Percentiles rank a stretch among this genome's conserved stretches.
phyloP scores from a whole-genome alignment of 2,113 vertebrate genomes.

The Apeltes quadracus region DNA sequence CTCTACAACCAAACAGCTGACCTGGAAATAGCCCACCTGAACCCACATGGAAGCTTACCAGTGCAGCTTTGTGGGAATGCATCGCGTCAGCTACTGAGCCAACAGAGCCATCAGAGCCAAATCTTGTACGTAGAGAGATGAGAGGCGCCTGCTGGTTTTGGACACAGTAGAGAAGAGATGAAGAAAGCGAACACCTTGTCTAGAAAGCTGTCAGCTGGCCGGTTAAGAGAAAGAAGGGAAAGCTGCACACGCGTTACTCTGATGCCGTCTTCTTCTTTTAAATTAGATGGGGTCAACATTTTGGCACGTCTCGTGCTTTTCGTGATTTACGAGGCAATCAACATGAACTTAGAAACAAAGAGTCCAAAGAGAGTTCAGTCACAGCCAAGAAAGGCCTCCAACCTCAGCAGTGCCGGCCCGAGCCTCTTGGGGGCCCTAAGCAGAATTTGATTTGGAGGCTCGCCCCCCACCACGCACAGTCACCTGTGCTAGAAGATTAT shows the following conservation, averaged over 20 bases:
- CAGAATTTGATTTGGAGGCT: too few relatives aligned
- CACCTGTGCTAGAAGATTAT: too few relatives aligned
- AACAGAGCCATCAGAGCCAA: not conserved
- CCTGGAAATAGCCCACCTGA: conserved; percentile 15
- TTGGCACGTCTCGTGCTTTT: not conserved
- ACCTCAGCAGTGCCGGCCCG: too few relatives aligned
- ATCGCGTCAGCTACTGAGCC: conserved; percentile 1
- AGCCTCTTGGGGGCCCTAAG: too few relatives aligned
- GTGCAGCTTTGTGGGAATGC: conserved; percentile 19
- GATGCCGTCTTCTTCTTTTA: not conserved
- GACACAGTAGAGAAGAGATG: not conserved
- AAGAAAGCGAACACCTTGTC: not conserved
- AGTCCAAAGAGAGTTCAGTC: not conserved
- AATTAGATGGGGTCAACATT: not conserved
- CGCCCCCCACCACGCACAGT: too few relatives aligned
- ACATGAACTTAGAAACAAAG: not conserved
- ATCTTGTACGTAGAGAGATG: not conserved
- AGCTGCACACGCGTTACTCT: not conserved
- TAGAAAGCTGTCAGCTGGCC: not conserved
- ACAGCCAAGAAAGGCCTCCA: not conserved
- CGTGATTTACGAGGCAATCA: not conserved
- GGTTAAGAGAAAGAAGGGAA: not conserved
- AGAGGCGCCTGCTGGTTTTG: not conserved
- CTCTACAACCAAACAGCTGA: conserved; percentile 1
- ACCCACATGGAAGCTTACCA: conserved; percentile 25